These are phyloP conservation scores for Caranx melampygus DNA, from an alignment of 2,113 vertebrate species.

Conservation along the genomic window DNA sequence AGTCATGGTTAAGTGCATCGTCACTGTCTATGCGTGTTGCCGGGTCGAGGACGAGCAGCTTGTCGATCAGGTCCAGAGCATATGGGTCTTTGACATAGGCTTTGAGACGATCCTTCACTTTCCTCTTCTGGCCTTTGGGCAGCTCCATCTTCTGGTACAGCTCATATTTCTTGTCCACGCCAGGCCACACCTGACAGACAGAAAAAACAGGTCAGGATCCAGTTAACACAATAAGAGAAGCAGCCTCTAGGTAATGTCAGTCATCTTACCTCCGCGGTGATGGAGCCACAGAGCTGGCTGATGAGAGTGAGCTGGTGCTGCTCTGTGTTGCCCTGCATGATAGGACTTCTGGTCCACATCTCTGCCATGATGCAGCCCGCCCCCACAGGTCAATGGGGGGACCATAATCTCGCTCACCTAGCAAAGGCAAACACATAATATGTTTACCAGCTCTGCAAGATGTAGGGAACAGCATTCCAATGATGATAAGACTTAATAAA, in stretches of 20 bases:
- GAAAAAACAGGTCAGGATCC: background rate
- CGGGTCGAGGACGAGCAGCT: constrained; percentile 95
- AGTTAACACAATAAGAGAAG: background rate
- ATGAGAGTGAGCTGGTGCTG: constrained; percentile 99
- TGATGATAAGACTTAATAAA: no score
- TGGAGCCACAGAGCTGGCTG: constrained; percentile 98
- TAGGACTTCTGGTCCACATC: constrained; percentile 99
- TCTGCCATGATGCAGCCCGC: constrained; percentile 99
- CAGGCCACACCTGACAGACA: constrained; percentile 90
- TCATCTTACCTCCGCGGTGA: constrained; percentile 89
- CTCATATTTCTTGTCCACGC: constrained; percentile 95
- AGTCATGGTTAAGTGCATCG: constrained; percentile 96
- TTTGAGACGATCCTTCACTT: constrained; percentile 97
- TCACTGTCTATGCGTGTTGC: constrained; percentile 94
- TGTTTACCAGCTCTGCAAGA: no score
- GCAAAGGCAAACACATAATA: constrained; percentile 29
- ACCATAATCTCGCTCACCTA: constrained; percentile 97
- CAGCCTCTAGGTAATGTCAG: background rate
- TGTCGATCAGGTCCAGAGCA: constrained; percentile 95
- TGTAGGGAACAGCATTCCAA: no score
- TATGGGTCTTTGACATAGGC: constrained; percentile 98
- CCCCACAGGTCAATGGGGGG: constrained; percentile 99
- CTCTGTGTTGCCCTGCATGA: constrained; percentile 99
- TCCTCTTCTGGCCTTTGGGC: constrained; percentile 97
- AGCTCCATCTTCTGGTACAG: constrained; percentile 97